Conservation (phyloP, 2,888 invertebrate genomes). For the Leuctra nigra region DNA sequence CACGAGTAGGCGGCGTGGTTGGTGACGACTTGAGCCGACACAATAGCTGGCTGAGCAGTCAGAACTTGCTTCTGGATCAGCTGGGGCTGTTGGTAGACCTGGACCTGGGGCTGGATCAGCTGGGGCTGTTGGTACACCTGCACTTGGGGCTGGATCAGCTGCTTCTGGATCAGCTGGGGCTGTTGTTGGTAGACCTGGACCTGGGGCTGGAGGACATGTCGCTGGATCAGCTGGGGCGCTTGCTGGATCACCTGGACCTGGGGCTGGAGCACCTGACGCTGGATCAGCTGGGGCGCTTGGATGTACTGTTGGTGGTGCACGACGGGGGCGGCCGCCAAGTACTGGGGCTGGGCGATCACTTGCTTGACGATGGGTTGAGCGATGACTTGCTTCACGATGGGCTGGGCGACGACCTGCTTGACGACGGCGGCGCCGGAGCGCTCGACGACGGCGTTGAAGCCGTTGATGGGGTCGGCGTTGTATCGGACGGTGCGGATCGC, state of each 20-base stretch:
- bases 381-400: background rate
- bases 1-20: constrained; percentile 1
- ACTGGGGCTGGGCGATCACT: background rate
- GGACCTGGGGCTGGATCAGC: too few relatives aligned
- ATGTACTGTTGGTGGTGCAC: too few relatives aligned
- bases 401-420: constrained; percentile 1
- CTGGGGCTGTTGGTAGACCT: background rate
- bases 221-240: background rate
- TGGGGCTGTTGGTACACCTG: background rate
- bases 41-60: background rate
- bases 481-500: constrained; percentile 14
- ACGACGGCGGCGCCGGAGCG: background rate
- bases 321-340: background rate
- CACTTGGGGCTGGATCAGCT: background rate
- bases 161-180: too few relatives aligned
- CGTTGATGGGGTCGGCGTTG: constrained; percentile 21
- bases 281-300: too few relatives aligned
- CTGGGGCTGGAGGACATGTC: background rate
- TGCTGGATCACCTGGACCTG: background rate
- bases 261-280: too few relatives aligned
- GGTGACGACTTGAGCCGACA: background rate
- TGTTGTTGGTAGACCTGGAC: too few relatives aligned
- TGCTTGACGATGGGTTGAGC: constrained; percentile 1
- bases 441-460: constrained; percentile 21
- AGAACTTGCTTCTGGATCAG: background rate